A percentile compares a stretch with the other conserved stretches of the same genome.
These are phyloP conservation scores for Calliphora vomitoria DNA, from an alignment of 2,888 invertebrate genomes.

Conservation along the genomic window DNA sequence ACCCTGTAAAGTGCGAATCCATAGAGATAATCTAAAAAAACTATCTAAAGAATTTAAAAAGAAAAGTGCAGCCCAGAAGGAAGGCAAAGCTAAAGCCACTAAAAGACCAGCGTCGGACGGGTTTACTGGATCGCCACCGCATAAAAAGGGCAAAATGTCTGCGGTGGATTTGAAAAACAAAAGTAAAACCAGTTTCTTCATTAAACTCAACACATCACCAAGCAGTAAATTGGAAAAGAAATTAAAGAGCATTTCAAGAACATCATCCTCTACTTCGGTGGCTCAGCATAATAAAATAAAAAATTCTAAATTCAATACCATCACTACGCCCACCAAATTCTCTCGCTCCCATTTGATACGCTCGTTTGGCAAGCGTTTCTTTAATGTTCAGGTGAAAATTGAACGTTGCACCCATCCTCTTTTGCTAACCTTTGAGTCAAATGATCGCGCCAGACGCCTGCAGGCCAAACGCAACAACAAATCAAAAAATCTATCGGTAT, in stretches of 20 bases:
- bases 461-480: slow-evolving; percentile 74
- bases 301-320: slow-evolving; percentile 64
- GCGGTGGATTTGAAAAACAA: slow-evolving; percentile 10
- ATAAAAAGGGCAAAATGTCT: slow-evolving; percentile 59
- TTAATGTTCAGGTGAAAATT: slow-evolving; percentile 74
- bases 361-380: slow-evolving; percentile 75
- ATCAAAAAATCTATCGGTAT: slow-evolving; percentile 79
- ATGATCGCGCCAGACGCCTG: slow-evolving; percentile 75
- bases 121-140: slow-evolving; percentile 34
- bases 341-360: slow-evolving; percentile 74
- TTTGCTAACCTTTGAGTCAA: slow-evolving; percentile 75
- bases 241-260: slow-evolving; percentile 27
- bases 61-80: slow-evolving; percentile 44
- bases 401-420: slow-evolving; percentile 75
- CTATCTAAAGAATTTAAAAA: slow-evolving; percentile 58
- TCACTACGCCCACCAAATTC: slow-evolving; percentile 75
- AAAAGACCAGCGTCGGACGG: slow-evolving; percentile 31
- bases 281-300: slow-evolving; percentile 69
- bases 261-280: slow-evolving; percentile 17
- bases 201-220: slow-evolving; percentile 61
- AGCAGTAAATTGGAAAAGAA: slow-evolving; percentile 52
- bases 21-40: slow-evolving; percentile 70
- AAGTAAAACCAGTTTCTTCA: slow-evolving; percentile 69
- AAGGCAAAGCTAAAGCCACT: slow-evolving; percentile 15
- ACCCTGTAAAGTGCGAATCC: slow-evolving; percentile 73